Percentiles rank a stretch among this genome's conserved stretches.
Conservation (phyloP, 1,140 invertebrate species). For the Hirudo medicinalis region DNA sequence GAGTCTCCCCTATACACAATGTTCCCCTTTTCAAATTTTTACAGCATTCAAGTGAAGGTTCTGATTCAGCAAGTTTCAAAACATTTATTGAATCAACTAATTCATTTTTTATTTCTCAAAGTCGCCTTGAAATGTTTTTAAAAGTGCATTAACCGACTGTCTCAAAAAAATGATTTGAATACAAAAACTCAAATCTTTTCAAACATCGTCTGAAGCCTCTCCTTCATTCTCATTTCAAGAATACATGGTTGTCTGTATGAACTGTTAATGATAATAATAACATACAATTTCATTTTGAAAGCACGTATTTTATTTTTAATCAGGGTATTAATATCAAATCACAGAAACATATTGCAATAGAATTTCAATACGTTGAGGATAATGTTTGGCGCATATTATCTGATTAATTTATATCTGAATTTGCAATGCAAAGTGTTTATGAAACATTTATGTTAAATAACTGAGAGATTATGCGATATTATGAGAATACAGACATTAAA, state of each 20-base stretch:
- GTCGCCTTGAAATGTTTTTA: not conserved
- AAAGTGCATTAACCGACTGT: not conserved
- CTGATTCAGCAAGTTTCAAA: not conserved
- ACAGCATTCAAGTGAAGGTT: not conserved
- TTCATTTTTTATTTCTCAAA: not conserved
- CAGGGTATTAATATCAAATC: no score
- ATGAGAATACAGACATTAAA: no score
- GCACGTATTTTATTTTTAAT: no score
- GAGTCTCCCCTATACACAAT: not conserved
- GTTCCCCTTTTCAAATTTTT: not conserved
- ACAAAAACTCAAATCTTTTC: not conserved
- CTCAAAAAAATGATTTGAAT: not conserved
- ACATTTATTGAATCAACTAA: not conserved
- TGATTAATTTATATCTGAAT: no score
- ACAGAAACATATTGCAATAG: no score
- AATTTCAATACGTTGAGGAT: no score
- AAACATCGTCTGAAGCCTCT: not conserved
- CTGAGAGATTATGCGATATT: no score
- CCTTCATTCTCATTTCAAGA: conserved; percentile 3
- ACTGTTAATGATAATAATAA: conserved; percentile 13
- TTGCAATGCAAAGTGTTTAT: no score
- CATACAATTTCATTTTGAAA: no score
- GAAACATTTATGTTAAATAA: no score
- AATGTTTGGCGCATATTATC: no score
- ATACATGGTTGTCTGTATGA: conserved; percentile 22